phyloP scores from a whole-genome alignment of 1,140 invertebrate species.

The Cryptotermes secundus region DNA sequence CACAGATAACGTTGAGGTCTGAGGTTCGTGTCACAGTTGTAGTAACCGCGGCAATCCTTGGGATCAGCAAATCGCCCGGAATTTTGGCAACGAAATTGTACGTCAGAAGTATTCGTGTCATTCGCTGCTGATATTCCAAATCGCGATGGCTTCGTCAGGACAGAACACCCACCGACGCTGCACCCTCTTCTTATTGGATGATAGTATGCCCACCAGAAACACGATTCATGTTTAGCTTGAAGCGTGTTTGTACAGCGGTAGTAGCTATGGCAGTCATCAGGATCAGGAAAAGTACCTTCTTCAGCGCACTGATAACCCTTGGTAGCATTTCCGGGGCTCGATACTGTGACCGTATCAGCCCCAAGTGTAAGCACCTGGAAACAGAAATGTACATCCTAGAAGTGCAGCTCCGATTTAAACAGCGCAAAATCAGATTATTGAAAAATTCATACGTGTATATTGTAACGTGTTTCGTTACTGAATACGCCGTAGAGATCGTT shows the following conservation, averaged over 20 bases:
- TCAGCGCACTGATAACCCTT: not conserved
- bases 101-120: too few species aligned
- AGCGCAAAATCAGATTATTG: too few species aligned
- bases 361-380: too few species aligned
- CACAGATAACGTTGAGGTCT: not conserved
- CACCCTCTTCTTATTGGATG: not conserved
- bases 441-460: too few species aligned
- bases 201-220: not conserved
- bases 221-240: not conserved
- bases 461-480: too few species aligned
- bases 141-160: not conserved
- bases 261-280: not conserved
- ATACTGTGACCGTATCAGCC: not conserved
- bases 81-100: not conserved
- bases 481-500: too few species aligned
- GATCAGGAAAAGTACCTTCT: not conserved
- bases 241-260: not conserved
- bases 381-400: too few species aligned
- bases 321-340: not conserved
- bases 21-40: not conserved
- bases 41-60: not conserved
- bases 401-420: too few species aligned
- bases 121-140: not conserved
- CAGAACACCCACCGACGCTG: not conserved
- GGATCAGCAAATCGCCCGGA: not conserved